A percentile compares a stretch with the other conserved stretches of the same genome.
phyloP scores from a whole-genome alignment of 1,140 invertebrate genomes.

The Neodiprion fabricii region DNA sequence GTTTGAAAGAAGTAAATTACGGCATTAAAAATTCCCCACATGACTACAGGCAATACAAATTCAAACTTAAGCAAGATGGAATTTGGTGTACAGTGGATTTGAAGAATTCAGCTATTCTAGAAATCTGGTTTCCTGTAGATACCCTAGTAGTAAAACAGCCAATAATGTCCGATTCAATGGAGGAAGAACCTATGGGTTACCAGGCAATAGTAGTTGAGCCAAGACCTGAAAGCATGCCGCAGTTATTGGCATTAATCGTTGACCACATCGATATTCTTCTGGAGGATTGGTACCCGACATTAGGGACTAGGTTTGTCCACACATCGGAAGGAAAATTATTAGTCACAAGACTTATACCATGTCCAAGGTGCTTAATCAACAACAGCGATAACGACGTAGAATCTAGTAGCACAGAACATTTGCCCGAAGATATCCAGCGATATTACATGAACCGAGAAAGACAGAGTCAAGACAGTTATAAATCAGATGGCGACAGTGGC shows the following conservation, averaged over 20 bases:
- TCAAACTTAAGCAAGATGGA: slow-evolving; percentile 80
- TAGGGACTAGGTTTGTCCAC: slow-evolving; percentile 96
- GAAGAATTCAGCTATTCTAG: slow-evolving; percentile 82
- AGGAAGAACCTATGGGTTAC: slow-evolving; percentile 65
- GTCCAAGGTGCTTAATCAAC: slow-evolving; percentile 79
- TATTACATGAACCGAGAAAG: slow-evolving; percentile 43
- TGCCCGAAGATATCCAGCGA: slow-evolving; percentile 39
- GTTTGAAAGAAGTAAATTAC: slow-evolving; percentile 82
- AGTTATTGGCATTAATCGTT: slow-evolving; percentile 88
- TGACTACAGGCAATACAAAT: slow-evolving; percentile 64
- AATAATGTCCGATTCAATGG: slow-evolving; percentile 58
- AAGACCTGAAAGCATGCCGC: slow-evolving; percentile 79
- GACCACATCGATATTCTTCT: slow-evolving; percentile 96
- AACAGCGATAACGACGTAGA: slow-evolving; percentile 44
- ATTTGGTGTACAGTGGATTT: slow-evolving; percentile 85
- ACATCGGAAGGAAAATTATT: slow-evolving; percentile 95
- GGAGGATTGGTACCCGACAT: slow-evolving; percentile 98
- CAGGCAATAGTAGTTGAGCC: slow-evolving; percentile 77
- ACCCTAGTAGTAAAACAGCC: slow-evolving; percentile 74
- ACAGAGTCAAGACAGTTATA: slow-evolving; percentile 72
- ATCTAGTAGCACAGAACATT: slow-evolving; percentile 46
- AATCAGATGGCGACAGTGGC: slow-evolving; percentile 81
- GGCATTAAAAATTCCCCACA: slow-evolving; percentile 63
- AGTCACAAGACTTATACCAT: slow-evolving; percentile 94
- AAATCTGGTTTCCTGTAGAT: slow-evolving; percentile 85